Evolutionary conservation across 2,113 vertebrate species (phyloP).

Genomic region (Vidua macroura): DNA sequence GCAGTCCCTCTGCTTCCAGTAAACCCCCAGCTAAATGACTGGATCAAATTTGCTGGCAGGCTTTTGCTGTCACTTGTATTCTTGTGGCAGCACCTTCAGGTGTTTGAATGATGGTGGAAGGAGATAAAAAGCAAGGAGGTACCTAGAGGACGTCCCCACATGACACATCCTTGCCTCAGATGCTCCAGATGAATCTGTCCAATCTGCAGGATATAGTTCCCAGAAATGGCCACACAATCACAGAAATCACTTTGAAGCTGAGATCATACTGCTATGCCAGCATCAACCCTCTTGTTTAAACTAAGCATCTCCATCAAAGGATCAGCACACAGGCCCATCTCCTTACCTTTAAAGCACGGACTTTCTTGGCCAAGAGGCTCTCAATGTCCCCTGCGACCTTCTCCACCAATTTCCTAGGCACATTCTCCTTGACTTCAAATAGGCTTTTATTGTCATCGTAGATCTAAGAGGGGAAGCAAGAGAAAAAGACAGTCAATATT

Average conservation of each 20-base stretch:
- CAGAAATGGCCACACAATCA: background rate
- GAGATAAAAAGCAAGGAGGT: background rate
- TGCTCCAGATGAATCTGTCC: background rate
- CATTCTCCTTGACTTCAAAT: constrained; percentile 93
- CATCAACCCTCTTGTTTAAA: background rate
- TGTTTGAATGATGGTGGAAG: rapidly evolving
- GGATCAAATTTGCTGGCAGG: background rate
- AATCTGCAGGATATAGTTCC: background rate
- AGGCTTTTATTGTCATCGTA: constrained; percentile 94
- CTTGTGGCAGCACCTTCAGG: background rate
- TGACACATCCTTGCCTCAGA: background rate
- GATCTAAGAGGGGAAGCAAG: constrained; percentile 80
- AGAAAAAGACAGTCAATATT: background rate
- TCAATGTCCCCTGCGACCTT: constrained; percentile 94
- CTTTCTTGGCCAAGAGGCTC: constrained; percentile 92
- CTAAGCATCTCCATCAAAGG: background rate
- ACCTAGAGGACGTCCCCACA: background rate
- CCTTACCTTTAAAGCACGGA: constrained; percentile 94
- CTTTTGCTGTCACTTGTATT: background rate
- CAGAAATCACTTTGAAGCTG: background rate
- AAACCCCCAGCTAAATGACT: background rate
- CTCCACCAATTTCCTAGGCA: constrained; percentile 92
- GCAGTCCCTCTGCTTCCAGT: background rate
- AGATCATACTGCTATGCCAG: background rate
- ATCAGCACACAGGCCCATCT: background rate